These are phyloP conservation scores for Phyllostomus hastatus DNA, from an alignment of 2,113 vertebrate species.

Conservation along the genomic window DNA sequence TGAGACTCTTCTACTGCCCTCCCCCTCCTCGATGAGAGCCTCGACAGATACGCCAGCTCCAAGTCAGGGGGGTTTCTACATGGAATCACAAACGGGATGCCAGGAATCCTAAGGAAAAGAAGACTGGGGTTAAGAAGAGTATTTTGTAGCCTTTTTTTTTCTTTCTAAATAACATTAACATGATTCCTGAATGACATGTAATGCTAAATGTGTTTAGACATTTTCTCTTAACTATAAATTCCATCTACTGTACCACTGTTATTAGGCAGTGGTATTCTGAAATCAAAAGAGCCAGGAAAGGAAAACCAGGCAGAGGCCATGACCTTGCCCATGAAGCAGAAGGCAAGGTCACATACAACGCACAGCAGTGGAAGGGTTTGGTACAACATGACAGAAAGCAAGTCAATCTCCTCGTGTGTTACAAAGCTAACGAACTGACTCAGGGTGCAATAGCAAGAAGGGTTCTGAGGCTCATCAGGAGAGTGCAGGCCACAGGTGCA, in stretches of 20 bases:
- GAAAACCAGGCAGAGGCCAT: not conserved
- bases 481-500: not conserved
- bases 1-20: not conserved
- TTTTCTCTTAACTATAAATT: not conserved
- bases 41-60: fast-evolving
- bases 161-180: not conserved
- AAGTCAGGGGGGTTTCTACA: not conserved
- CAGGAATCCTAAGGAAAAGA: not conserved
- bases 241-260: not conserved
- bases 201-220: not conserved
- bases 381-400: not conserved
- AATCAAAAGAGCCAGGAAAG: not conserved
- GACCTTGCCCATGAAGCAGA: not conserved
- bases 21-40: not conserved
- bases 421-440: not conserved
- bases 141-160: not conserved
- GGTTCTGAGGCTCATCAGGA: not conserved
- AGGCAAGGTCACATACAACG: not conserved
- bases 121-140: not conserved
- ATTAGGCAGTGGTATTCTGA: not conserved
- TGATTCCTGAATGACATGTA: not conserved
- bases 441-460: not conserved
- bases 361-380: not conserved
- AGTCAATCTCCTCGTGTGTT: not conserved
- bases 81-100: not conserved